Evolutionary conservation across 2,888 invertebrate genomes (phyloP).

Genomic region (Ethmia dodecea): DNA sequence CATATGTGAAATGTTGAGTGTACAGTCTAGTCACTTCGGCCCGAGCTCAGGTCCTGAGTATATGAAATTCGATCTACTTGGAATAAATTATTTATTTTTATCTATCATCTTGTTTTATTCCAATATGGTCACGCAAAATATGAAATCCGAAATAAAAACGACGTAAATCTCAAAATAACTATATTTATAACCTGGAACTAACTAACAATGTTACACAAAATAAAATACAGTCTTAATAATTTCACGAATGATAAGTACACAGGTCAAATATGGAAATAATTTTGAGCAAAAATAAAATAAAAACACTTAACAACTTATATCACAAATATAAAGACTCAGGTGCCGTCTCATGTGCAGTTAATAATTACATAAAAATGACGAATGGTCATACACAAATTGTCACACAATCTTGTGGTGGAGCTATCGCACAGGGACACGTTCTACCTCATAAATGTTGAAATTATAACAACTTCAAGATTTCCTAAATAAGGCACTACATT

Average conservation of each 20-base stretch:
- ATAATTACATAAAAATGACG: conserved; percentile 8
- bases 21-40: conserved; percentile 73
- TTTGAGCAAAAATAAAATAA: conserved; percentile 56
- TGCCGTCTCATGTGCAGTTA: conserved; percentile 35
- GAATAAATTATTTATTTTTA: conserved; percentile 75
- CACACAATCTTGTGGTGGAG: conserved; percentile 12
- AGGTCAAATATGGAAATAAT: conserved; percentile 52
- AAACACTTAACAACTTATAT: conserved; percentile 60
- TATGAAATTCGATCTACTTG: conserved; percentile 59
- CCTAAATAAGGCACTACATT: conserved; percentile 60
- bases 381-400: conserved; percentile 16
- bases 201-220: conserved; percentile 72
- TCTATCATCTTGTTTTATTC: conserved; percentile 47
- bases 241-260: conserved; percentile 73
- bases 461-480: conserved; percentile 16
- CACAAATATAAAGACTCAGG: conserved; percentile 56
- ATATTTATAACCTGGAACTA: conserved; percentile 72
- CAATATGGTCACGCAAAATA: conserved; percentile 8
- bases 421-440: neutral
- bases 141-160: conserved; percentile 26
- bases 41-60: conserved; percentile 65
- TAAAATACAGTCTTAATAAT: conserved; percentile 76
- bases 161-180: conserved; percentile 64
- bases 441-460: conserved; percentile 4
- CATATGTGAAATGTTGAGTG: conserved; percentile 70